These are phyloP conservation scores for Oreochromis mossambicus DNA, from an alignment of 2,797 vertebrate genomes.

Conservation along the genomic window DNA sequence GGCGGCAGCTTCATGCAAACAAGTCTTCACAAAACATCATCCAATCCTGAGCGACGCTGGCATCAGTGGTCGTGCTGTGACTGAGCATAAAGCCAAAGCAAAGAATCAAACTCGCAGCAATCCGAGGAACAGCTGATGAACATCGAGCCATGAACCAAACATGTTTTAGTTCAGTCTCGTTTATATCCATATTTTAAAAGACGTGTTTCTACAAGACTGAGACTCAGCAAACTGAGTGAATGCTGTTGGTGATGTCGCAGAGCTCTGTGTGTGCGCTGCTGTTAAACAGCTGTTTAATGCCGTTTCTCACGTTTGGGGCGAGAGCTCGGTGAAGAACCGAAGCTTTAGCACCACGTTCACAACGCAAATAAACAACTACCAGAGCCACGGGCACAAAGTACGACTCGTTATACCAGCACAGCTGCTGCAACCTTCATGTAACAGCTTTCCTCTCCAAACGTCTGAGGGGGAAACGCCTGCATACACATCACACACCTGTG, in stretches of 20 bases:
- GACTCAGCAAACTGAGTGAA: background rate
- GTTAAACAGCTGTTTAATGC: background rate
- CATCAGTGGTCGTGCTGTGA: no score
- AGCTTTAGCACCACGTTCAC: rapidly evolving
- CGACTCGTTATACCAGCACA: background rate
- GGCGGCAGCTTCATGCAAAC: rapidly evolving
- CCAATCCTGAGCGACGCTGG: rapidly evolving
- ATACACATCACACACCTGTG: background rate
- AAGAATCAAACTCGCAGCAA: rapidly evolving
- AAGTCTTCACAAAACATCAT: background rate
- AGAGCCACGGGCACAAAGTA: rapidly evolving
- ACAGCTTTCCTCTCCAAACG: rapidly evolving
- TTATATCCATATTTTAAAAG: background rate
- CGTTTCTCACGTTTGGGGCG: background rate
- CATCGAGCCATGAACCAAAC: rapidly evolving
- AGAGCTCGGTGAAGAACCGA: rapidly evolving
- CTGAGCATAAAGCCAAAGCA: rapidly evolving
- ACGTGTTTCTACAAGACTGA: background rate
- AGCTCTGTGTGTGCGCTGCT: rapidly evolving
- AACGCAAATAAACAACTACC: background rate
- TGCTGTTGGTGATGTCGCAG: background rate
- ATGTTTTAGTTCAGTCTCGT: rapidly evolving
- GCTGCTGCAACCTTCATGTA: background rate
- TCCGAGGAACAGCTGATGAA: no score
- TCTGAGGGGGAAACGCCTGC: background rate